phyloP scores from a whole-genome alignment of 2,113 vertebrate genomes.

The Aphelocoma coerulescens region DNA sequence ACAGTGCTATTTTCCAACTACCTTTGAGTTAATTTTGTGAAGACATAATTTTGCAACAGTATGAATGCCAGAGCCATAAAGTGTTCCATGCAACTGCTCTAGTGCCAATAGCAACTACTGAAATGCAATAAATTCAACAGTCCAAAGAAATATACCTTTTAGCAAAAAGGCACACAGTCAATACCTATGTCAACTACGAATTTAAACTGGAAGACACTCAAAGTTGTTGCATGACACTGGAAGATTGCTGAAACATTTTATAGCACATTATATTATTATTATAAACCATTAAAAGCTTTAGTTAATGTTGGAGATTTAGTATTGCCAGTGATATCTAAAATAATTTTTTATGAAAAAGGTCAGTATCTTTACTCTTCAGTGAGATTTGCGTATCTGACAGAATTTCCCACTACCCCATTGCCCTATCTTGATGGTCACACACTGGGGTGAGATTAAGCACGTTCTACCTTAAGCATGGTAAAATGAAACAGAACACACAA shows the following conservation, averaged over 20 bases:
- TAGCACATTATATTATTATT: background rate
- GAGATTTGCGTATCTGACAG: background rate
- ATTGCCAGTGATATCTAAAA: background rate
- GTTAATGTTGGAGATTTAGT: background rate
- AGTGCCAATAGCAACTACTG: background rate
- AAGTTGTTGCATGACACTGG: background rate
- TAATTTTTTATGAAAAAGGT: background rate
- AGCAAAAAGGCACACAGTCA: background rate
- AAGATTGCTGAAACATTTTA: background rate
- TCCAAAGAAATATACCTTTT: background rate
- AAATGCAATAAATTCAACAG: background rate
- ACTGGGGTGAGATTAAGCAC: background rate
- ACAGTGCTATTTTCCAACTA: background rate
- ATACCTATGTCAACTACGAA: background rate
- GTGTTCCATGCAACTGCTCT: background rate
- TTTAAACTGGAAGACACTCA: background rate
- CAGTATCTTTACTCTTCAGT: background rate
- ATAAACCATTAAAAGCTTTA: background rate
- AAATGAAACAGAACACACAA: background rate
- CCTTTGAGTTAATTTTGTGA: background rate
- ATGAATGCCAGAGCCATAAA: background rate
- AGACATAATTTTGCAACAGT: background rate
- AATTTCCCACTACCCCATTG: background rate
- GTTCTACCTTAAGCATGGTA: background rate
- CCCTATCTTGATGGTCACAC: background rate